phyloP scores from a whole-genome alignment of 2,113 vertebrate species.

The Notiomystis cincta region DNA sequence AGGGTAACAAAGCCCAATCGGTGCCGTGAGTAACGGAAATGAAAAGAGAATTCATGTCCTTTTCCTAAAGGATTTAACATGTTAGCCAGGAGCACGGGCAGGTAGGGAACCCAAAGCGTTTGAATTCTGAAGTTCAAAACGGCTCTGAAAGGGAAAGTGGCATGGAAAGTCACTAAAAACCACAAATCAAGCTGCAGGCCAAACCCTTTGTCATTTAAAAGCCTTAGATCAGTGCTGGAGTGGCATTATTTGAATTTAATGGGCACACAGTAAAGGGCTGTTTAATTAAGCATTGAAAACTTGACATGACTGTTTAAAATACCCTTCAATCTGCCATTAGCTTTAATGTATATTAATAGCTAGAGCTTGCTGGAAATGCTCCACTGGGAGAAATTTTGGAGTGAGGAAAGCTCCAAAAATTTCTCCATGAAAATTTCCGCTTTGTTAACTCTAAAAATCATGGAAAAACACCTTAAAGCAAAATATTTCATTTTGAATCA shows the following conservation, averaged over 20 bases:
- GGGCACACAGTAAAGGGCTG: not conserved
- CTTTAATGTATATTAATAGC: not conserved
- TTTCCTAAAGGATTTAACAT: not conserved
- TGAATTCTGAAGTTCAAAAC: not conserved
- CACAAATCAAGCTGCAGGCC: not conserved
- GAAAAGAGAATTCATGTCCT: not conserved
- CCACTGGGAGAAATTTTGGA: not conserved
- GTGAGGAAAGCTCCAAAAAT: not conserved
- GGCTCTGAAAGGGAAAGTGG: not conserved
- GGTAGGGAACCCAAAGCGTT: not conserved
- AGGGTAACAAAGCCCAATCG: not conserved
- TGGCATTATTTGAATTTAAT: conserved; percentile 33
- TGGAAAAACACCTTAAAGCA: not conserved
- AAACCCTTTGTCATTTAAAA: not conserved
- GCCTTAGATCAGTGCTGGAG: not conserved
- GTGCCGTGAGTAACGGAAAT: not conserved
- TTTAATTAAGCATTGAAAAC: conserved; percentile 37
- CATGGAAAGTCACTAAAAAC: not conserved
- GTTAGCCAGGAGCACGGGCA: not conserved
- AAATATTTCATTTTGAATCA: not conserved
- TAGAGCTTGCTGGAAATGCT: not conserved
- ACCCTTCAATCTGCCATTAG: not conserved
- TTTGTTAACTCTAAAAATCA: not conserved
- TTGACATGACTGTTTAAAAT: not conserved
- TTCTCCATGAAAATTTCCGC: not conserved